Conservation (phyloP, 2,113 vertebrate genomes). For the Bubalus kerabau region DNA sequence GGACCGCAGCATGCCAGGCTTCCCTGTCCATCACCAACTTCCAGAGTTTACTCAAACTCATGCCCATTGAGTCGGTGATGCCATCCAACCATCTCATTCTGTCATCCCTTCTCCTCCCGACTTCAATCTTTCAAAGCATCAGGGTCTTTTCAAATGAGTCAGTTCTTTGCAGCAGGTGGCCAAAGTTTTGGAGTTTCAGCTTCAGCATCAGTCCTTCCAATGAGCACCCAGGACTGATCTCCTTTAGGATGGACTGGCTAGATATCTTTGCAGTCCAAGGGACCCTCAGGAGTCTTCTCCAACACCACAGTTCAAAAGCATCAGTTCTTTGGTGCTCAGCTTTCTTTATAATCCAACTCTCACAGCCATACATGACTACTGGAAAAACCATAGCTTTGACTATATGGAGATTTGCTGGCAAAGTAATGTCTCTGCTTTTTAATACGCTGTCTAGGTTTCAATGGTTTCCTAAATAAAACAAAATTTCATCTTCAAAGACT, state of each 20-base stretch:
- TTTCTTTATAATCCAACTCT: neutral
- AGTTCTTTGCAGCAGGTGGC: accelerated
- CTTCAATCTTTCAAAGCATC: neutral
- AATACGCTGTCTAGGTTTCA: neutral
- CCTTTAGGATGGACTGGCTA: neutral
- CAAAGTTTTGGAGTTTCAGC: neutral
- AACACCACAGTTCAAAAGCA: neutral
- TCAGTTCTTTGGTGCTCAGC: accelerated
- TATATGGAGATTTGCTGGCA: neutral
- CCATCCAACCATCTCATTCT: neutral
- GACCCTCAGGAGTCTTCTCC: neutral
- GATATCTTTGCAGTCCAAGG: neutral
- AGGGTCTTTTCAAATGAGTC: neutral
- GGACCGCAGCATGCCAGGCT: accelerated
- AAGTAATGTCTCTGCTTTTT: neutral
- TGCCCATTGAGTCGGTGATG: accelerated
- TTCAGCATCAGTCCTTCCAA: neutral
- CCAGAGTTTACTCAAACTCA: neutral
- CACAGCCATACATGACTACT: neutral
- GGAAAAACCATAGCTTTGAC: neutral
- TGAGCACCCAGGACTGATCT: neutral
- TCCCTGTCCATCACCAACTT: neutral
- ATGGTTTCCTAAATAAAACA: neutral
- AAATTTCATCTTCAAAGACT: neutral
- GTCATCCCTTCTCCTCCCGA: neutral